Percentiles rank a stretch among this genome's conserved stretches.
phyloP scores from a whole-genome alignment of 2,888 invertebrate species.

The Eledona agricola region DNA sequence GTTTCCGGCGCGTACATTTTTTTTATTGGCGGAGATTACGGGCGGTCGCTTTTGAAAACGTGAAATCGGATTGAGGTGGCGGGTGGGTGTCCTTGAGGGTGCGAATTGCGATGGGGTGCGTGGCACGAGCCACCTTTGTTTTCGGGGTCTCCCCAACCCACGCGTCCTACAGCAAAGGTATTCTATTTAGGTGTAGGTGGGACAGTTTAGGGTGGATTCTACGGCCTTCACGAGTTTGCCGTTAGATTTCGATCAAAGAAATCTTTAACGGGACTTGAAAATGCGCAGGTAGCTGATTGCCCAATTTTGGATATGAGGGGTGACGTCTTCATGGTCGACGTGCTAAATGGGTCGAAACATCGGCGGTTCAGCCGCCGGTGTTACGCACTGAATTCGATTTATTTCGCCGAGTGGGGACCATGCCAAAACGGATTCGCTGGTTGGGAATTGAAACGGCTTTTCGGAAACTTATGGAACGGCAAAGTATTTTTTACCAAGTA shows the following conservation, averaged over 20 bases:
- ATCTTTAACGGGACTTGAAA: slow-evolving; percentile 17
- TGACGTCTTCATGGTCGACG: no score
- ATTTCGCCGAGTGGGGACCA: no score
- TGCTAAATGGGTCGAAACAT: no score
- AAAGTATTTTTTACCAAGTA: no score
- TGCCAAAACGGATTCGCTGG: no score
- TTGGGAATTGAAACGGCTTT: no score
- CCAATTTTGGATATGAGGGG: slow-evolving; percentile 3
- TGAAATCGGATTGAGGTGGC: no score
- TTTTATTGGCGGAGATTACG: slow-evolving; percentile 11
- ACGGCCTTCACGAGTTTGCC: slow-evolving; percentile 24
- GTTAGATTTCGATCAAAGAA: no score
- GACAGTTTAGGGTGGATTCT: slow-evolving; percentile 25
- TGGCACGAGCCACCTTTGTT: slow-evolving; percentile 34
- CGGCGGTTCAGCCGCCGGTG: no score
- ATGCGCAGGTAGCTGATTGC: slow-evolving; percentile 9
- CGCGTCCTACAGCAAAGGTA: slow-evolving; percentile 13
- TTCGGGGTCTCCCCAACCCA: slow-evolving; percentile 16
- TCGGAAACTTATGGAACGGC: no score
- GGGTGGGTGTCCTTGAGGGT: slow-evolving; percentile 11
- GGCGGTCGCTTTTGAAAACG: slow-evolving; percentile 16
- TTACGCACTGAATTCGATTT: no score
- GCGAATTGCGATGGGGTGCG: slow-evolving; percentile 25
- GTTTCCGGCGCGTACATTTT: slow-evolving; percentile 41
- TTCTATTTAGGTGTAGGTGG: slow-evolving; percentile 18